A percentile compares a stretch with the other conserved stretches of the same genome.
phyloP scores from a whole-genome alignment of 2,888 invertebrate genomes.

The Brenthis hecate region DNA sequence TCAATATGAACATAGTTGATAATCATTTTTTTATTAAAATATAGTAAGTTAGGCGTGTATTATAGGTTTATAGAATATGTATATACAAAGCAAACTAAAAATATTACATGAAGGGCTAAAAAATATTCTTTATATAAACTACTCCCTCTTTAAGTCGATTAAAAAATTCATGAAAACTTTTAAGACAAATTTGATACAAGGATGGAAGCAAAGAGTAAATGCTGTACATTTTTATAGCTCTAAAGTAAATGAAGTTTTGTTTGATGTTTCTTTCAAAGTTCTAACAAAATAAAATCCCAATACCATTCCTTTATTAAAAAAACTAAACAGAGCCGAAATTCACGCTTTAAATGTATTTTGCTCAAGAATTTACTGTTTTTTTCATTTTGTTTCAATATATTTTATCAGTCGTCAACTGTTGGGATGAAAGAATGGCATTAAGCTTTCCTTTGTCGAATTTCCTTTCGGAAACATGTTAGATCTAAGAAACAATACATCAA shows the following conservation, averaged over 20 bases:
- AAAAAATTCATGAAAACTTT: not conserved
- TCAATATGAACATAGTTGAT: too few relatives aligned
- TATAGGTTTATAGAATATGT: too few relatives aligned
- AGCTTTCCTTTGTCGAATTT: conserved; percentile 41
- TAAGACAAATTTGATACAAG: not conserved
- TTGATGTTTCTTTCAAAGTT: not conserved
- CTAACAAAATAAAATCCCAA: conserved; percentile 5
- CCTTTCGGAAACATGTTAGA: conserved; percentile 34
- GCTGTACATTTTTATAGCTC: not conserved
- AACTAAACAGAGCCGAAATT: conserved; percentile 11
- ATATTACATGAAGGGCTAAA: too few relatives aligned
- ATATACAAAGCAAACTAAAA: too few relatives aligned
- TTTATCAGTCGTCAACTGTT: conserved; percentile 35
- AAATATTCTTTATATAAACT: not conserved
- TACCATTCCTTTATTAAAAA: conserved; percentile 16
- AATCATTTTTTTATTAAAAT: too few relatives aligned
- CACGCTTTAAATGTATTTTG: conserved; percentile 9
- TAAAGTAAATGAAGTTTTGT: conserved; percentile 14
- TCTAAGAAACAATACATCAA: conserved; percentile 40
- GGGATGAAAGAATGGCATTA: conserved; percentile 44
- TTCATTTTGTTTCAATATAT: conserved; percentile 35
- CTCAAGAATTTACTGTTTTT: conserved; percentile 22
- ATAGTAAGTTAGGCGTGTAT: too few relatives aligned
- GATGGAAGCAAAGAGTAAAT: not conserved
- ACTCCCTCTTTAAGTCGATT: not conserved